Base-by-base conservation (phyloP, 1,140 invertebrate genomes). In the Lepidurus couesii region DNA sequence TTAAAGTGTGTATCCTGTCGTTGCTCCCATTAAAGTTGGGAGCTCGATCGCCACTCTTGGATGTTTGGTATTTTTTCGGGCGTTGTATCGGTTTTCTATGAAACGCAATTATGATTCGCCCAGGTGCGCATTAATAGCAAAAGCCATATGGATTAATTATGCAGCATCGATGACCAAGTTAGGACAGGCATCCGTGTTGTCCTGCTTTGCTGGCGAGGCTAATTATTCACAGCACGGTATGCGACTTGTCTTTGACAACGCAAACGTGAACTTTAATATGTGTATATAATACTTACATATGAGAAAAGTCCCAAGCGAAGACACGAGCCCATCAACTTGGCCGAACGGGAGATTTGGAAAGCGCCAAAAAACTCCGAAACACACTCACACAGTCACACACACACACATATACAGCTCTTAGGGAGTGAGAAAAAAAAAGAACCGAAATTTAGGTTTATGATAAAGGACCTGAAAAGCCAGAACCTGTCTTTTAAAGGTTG, bases 311-410 rank as follows among this genome's bases (percentile, higher is more conserved):
- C 3, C 34, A 3, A 34, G 34, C 2, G 34, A 34, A 34, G 34
- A 34, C 34, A 34, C 34, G 34, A 34, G 34, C 34, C 34, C 34
- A 34, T 34, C 34, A 34, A 34, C 34, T 34, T 34, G 34, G 34
- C 34, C 34, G 34, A 34, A 34, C 34, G 34, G 34, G 34, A 34
- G 34, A 34, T 34, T 34, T 34, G 34, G 34, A 34, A 34, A 34
- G 34, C 34, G 34, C 34, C 2, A 34, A 34, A 34, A 34, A 34
- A 34, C 1, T 26, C 26, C 1, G 26, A 26, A 26, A 26, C 26
- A 26, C 26, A 4, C 34, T 34, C 34, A 26, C 34, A 34, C 47
- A 73, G 24, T 84, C 92, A 45, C 26, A 24, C 76, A 45, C 76
- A 6, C 24, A 24, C 24, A 24, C 24, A 24, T 73, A 43, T 21